Evolutionary conservation across 2,797 vertebrate species (phyloP).

Genomic region (Premnoplex brunnescens): DNA sequence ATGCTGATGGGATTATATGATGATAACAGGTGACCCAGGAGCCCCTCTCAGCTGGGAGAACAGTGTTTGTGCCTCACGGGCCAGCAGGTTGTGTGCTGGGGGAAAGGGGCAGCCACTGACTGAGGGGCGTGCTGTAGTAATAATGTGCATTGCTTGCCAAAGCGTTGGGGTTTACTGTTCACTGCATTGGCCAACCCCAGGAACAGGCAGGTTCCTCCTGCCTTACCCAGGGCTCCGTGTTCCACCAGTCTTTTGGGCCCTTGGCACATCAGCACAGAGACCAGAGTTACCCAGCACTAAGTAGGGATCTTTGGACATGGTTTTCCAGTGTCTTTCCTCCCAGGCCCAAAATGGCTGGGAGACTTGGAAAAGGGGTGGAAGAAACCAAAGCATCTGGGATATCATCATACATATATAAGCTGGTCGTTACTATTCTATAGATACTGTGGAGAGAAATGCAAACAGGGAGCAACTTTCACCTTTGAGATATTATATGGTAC

Average conservation of each 20-base stretch:
- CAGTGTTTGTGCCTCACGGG: accelerated
- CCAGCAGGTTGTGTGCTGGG: neutral
- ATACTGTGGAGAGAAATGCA: neutral
- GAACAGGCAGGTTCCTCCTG: neutral
- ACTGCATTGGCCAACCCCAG: neutral
- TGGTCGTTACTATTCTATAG: neutral
- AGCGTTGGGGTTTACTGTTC: accelerated
- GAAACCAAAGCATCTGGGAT: neutral
- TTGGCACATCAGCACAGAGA: neutral
- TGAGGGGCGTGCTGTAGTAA: neutral
- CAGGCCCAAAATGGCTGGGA: neutral
- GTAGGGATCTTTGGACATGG: accelerated
- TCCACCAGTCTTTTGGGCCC: too few species aligned
- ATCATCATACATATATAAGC: neutral
- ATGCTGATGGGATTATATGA: neutral
- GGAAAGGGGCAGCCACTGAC: neutral
- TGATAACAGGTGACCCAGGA: neutral
- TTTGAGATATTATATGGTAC: neutral
- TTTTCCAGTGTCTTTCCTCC: neutral
- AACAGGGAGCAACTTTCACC: neutral
- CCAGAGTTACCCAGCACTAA: neutral
- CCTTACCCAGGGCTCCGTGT: neutral
- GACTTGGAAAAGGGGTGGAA: neutral
- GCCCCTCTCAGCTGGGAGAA: neutral
- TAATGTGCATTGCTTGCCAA: neutral